Percentiles rank a stretch among this genome's conserved stretches.
Evolutionary conservation across 1,140 invertebrate species (phyloP).

Genomic region (Chironomus striatipennis): DNA sequence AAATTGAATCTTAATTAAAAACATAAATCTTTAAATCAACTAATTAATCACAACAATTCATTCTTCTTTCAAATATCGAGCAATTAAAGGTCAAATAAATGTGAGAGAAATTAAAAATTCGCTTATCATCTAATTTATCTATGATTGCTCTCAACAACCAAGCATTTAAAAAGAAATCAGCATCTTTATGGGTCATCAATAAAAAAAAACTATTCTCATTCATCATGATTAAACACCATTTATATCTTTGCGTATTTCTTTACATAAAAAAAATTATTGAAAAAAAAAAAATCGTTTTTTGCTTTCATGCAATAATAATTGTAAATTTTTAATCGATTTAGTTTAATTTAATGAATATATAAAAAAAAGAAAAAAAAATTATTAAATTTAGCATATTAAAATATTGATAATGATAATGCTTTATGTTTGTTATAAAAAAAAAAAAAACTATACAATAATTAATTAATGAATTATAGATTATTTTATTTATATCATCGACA

Average conservation of each 20-base stretch:
- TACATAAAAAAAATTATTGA: neutral
- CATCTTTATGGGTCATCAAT: neutral
- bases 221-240: slow-evolving; percentile 8
- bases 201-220: slow-evolving; percentile 9
- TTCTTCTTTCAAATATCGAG: neutral
- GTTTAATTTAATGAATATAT: neutral
- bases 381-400: neutral
- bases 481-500: too few relatives aligned
- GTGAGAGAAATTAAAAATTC: neutral
- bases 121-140: neutral
- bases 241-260: neutral
- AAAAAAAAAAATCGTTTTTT: neutral
- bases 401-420: neutral
- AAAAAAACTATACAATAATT: slow-evolving; percentile 1
- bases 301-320: slow-evolving; percentile 9
- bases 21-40: neutral
- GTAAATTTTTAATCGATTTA: slow-evolving; percentile 15
- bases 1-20: too few relatives aligned
- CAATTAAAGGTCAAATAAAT: neutral
- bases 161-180: neutral
- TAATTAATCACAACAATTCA: neutral
- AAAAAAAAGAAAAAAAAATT: neutral
- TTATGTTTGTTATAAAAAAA: neutral
- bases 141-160: neutral
- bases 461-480: neutral